Evolutionary conservation across 2,797 vertebrate species (phyloP).

Genomic region (Podargus strigoides): DNA sequence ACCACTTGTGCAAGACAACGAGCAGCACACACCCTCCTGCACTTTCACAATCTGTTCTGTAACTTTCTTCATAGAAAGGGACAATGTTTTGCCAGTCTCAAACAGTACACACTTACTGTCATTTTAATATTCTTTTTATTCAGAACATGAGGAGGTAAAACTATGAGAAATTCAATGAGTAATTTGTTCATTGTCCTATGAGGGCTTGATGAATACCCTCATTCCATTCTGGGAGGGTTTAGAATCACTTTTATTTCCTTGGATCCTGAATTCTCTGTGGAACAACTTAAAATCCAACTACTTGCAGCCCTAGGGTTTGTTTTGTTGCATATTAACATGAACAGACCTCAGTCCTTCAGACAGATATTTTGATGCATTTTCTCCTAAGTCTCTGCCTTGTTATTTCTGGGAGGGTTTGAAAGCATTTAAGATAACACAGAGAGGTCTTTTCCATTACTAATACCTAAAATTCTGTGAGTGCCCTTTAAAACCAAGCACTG

Average conservation of each 20-base stretch:
- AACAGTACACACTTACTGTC: not conserved
- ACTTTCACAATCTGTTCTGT: not conserved
- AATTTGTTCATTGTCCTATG: not conserved
- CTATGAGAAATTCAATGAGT: not conserved
- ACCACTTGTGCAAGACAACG: accelerated
- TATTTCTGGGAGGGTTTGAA: not conserved
- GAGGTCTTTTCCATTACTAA: not conserved
- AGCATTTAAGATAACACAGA: not conserved
- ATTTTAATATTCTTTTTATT: not conserved
- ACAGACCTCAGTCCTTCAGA: not conserved
- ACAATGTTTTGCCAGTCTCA: not conserved
- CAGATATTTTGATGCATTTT: not conserved
- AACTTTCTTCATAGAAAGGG: not conserved
- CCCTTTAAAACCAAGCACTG: not conserved
- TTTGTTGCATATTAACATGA: not conserved
- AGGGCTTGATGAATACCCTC: not conserved
- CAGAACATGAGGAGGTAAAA: not conserved
- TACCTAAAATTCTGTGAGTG: not conserved
- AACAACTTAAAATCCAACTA: not conserved
- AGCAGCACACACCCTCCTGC: not conserved
- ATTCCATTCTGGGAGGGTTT: not conserved
- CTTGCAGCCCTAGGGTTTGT: not conserved
- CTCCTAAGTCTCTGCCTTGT: not conserved
- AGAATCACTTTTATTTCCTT: not conserved
- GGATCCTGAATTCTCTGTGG: not conserved